Percentiles rank a stretch among this genome's conserved stretches.
phyloP scores from a whole-genome alignment of 2,888 invertebrate genomes.

The Adela reaumurella region DNA sequence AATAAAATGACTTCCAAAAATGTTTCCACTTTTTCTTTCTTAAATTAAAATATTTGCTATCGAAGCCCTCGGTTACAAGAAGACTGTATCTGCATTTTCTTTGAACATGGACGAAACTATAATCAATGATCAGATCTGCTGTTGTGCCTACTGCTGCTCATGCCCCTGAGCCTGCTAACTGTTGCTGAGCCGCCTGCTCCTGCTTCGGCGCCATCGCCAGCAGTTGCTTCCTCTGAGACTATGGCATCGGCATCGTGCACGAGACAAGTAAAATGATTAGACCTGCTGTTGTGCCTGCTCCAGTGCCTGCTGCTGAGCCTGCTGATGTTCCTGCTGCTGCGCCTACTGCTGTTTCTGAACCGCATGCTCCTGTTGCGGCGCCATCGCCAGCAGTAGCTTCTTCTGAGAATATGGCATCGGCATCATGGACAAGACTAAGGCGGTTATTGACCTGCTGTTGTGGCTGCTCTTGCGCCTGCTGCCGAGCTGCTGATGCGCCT shows the following conservation, averaged over 20 bases:
- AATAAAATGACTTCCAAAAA: too few relatives aligned
- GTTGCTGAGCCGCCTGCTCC: constrained; percentile 45
- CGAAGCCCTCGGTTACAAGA: too few relatives aligned
- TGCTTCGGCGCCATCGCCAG: constrained; percentile 72
- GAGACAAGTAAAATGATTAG: constrained; percentile 18
- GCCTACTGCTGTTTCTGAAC: constrained; percentile 47
- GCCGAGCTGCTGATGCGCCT: constrained; percentile 22
- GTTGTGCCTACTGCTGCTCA: not conserved
- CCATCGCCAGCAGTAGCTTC: constrained; percentile 84
- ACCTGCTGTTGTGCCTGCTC: constrained; percentile 8
- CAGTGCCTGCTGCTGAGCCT: constrained; percentile 30
- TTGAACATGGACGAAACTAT: too few relatives aligned
- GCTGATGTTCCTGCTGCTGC: constrained; percentile 49
- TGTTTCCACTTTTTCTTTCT: too few relatives aligned
- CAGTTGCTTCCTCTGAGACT: constrained; percentile 86
- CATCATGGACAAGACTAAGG: constrained; percentile 21
- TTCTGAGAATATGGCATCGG: constrained; percentile 76
- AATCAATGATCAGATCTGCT: too few relatives aligned
- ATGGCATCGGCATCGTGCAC: constrained; percentile 47
- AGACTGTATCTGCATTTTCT: constrained; percentile 87
- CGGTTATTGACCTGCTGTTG: constrained; percentile 19
- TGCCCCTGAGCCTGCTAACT: constrained; percentile 13
- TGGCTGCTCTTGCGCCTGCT: constrained; percentile 57
- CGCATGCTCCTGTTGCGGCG: constrained; percentile 45
- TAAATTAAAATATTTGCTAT: too few relatives aligned